phyloP scores from a whole-genome alignment of 2,888 invertebrate genomes.

The Melanotus villosus region DNA sequence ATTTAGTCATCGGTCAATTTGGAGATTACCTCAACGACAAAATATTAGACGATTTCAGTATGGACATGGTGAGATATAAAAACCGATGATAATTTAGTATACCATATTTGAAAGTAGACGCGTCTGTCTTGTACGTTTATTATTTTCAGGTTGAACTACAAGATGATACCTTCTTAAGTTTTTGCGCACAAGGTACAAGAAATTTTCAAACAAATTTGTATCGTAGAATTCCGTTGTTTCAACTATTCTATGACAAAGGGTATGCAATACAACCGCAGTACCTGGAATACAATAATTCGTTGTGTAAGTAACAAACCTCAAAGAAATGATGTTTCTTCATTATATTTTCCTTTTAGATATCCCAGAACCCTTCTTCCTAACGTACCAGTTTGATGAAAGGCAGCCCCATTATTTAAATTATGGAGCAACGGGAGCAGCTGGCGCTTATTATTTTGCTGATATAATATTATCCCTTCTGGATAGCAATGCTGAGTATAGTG shows the following conservation, averaged over 20 bases:
- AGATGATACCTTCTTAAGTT: slow-evolving; percentile 2
- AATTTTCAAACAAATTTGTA: slow-evolving; percentile 4
- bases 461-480: background rate
- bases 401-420: slow-evolving; percentile 52
- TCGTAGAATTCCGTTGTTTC: background rate
- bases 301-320: slow-evolving; percentile 13
- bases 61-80: slow-evolving; percentile 51
- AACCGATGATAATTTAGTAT: background rate
- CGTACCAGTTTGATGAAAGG: slow-evolving; percentile 49
- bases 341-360: slow-evolving; percentile 2
- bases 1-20: slow-evolving; percentile 54
- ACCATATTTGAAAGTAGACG: background rate
- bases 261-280: background rate
- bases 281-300: background rate
- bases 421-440: background rate
- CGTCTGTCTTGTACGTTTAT: background rate
- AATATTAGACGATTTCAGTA: slow-evolving; percentile 52
- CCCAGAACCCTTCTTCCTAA: slow-evolving; percentile 1
- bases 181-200: background rate
- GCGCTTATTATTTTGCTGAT: background rate
- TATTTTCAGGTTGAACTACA: background rate
- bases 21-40: slow-evolving; percentile 53
- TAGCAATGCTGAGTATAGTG: background rate
- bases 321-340: background rate
- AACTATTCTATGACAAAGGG: background rate